Conservation (phyloP, 2,113 vertebrate species). For the Arvicanthis niloticus region DNA sequence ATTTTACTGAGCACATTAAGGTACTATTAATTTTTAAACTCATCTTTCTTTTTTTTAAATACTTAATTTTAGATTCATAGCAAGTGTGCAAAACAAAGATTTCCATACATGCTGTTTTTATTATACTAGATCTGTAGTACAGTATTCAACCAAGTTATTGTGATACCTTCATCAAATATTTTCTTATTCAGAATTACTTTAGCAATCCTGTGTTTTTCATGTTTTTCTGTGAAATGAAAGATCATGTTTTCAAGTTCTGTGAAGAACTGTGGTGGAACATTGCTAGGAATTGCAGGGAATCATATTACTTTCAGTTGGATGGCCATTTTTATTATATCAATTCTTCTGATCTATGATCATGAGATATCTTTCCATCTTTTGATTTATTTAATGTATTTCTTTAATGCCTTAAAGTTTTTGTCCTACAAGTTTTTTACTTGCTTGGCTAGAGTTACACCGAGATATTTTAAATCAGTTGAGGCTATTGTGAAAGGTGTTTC, state of each 20-base stretch:
- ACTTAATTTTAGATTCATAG: neutral
- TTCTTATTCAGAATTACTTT: neutral
- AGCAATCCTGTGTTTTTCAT: neutral
- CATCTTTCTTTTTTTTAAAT: neutral
- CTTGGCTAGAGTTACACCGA: neutral
- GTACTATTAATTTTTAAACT: neutral
- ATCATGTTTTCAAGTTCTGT: neutral
- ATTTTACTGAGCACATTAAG: neutral
- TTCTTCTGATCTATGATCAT: neutral
- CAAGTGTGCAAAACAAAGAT: neutral
- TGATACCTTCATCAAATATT: neutral
- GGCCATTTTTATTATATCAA: neutral
- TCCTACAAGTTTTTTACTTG: neutral
- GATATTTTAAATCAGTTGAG: neutral
- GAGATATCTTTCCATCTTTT: neutral
- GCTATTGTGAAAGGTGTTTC: neutral
- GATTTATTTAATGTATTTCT: neutral
- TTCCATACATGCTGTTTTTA: neutral
- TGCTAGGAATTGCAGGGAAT: neutral
- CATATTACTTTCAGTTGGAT: neutral
- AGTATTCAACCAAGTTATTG: neutral
- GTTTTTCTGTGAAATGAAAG: neutral
- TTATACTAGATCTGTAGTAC: neutral
- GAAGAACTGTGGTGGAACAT: neutral
- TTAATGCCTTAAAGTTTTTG: neutral